Evolutionary conservation across 2,888 invertebrate genomes (phyloP).

Genomic region (Eubasilissa splendida): DNA sequence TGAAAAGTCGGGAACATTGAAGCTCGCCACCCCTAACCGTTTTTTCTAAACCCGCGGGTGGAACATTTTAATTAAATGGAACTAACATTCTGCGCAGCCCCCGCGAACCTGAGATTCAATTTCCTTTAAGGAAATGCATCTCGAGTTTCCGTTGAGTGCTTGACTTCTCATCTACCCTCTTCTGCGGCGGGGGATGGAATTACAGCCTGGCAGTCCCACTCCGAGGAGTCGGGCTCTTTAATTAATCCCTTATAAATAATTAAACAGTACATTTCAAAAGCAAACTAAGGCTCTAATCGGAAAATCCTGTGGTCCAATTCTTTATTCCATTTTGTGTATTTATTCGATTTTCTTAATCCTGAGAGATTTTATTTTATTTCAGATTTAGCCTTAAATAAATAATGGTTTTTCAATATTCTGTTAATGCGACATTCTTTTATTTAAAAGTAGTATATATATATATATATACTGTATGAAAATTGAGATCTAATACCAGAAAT

Average conservation of each 20-base stretch:
- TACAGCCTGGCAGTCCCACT: background rate
- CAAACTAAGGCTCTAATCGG: too few relatives aligned
- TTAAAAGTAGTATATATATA: too few relatives aligned
- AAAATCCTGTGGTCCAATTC: too few relatives aligned
- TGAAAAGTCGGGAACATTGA: too few relatives aligned
- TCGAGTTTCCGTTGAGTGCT: slow-evolving; percentile 9
- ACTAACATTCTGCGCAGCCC: background rate
- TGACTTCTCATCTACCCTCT: slow-evolving; percentile 7
- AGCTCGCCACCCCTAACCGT: background rate
- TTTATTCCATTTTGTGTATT: too few relatives aligned
- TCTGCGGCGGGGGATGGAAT: slow-evolving; percentile 6
- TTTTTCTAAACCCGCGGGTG: slow-evolving; percentile 29
- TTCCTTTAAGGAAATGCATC: slow-evolving; percentile 29
- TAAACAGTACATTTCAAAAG: background rate
- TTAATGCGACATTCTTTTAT: too few relatives aligned
- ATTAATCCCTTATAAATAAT: slow-evolving; percentile 13
- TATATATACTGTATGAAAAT: too few relatives aligned
- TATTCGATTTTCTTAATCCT: too few relatives aligned
- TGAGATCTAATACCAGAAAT: too few relatives aligned
- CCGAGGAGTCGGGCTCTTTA: background rate
- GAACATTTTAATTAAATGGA: slow-evolving; percentile 41
- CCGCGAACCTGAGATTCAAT: slow-evolving; percentile 1
- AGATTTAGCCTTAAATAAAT: too few relatives aligned
- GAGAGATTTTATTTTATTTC: too few relatives aligned
- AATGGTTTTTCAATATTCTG: too few relatives aligned